Evolutionary conservation across 2,888 invertebrate genomes (phyloP).

Genomic region (Monopis laevigella): DNA sequence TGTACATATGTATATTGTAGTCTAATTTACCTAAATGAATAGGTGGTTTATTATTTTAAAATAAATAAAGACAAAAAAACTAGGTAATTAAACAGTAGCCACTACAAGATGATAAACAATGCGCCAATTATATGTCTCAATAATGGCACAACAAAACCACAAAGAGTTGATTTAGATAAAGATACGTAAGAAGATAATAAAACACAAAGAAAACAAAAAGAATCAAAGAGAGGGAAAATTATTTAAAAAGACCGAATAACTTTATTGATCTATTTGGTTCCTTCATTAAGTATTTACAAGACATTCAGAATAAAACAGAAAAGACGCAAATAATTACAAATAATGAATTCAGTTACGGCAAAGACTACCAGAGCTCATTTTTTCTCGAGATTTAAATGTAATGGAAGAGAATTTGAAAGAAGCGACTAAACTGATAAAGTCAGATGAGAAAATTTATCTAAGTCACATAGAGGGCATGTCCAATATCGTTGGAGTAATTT

Average conservation of each 20-base stretch:
- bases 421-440: constrained; percentile 24
- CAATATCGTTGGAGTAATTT: no score
- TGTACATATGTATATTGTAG: no score
- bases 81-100: no score
- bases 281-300: constrained; percentile 29
- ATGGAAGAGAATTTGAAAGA: constrained; percentile 24
- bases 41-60: no score
- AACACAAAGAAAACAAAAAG: constrained; percentile 17
- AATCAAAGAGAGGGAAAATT: constrained; percentile 23
- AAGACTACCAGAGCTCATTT: constrained; percentile 33
- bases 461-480: constrained; percentile 12
- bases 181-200: constrained; percentile 10
- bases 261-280: constrained; percentile 17
- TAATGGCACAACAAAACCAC: constrained; percentile 30
- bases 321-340: constrained; percentile 46
- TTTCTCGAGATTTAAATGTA: constrained; percentile 26
- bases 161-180: constrained; percentile 15
- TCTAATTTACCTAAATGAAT: no score
- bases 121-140: constrained; percentile 25
- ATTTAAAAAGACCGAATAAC: constrained; percentile 26
- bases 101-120: no score
- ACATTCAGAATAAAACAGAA: constrained; percentile 33
- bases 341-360: constrained; percentile 42
- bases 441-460: constrained; percentile 24
- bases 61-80: no score